Evolutionary conservation across 2,797 vertebrate species (phyloP).

Genomic region (Sebastes steindachneri): DNA sequence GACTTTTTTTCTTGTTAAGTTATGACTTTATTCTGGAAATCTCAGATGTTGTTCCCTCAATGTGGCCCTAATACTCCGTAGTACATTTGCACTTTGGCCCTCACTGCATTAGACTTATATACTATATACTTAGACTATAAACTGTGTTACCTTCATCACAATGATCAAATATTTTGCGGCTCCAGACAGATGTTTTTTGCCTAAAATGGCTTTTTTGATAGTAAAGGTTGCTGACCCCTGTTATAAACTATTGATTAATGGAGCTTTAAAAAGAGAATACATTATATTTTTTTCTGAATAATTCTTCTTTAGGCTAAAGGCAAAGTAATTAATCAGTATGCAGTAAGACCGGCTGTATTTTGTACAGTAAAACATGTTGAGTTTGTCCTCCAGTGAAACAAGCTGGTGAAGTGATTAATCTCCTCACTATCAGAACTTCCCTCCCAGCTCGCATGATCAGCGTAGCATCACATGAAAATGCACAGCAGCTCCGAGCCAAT

Average conservation of each 20-base stretch:
- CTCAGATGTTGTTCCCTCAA: too few relatives aligned
- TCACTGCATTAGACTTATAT: too few relatives aligned
- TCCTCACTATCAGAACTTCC: conserved; percentile 3
- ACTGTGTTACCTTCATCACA: too few relatives aligned
- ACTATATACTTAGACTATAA: too few relatives aligned
- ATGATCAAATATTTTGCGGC: fast-evolving
- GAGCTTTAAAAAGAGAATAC: not conserved
- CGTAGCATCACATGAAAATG: not conserved
- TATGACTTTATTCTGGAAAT: too few relatives aligned
- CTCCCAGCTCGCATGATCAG: not conserved
- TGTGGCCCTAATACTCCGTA: too few relatives aligned
- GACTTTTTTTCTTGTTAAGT: too few relatives aligned
- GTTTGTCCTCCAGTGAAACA: conserved; percentile 11
- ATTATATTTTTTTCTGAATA: not conserved
- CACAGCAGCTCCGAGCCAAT: not conserved
- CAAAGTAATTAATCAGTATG: not conserved
- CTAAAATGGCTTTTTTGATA: too few relatives aligned
- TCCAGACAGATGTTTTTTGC: too few relatives aligned
- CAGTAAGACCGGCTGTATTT: not conserved
- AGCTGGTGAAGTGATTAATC: conserved; percentile 12
- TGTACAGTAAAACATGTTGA: conserved; percentile 8
- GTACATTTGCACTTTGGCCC: fast-evolving
- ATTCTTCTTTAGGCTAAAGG: not conserved
- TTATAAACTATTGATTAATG: not conserved
- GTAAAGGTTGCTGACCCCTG: too few relatives aligned